A percentile compares a stretch with the other conserved stretches of the same genome.
Conservation (phyloP, 1,140 invertebrate genomes). For the Brachionus koreanus region DNA sequence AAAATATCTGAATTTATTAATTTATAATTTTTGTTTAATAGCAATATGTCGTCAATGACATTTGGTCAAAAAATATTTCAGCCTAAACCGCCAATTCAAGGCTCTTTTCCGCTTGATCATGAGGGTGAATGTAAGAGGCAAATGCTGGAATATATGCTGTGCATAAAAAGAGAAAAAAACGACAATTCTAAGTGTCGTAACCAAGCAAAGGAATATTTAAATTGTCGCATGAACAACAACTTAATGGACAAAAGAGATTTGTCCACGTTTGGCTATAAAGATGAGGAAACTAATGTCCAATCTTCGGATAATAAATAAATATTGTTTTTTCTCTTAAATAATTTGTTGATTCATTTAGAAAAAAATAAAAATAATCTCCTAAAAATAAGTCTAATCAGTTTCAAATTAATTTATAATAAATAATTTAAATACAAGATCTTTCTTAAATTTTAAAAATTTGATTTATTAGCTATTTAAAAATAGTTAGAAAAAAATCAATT, state of each 20-base stretch:
- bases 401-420: no score
- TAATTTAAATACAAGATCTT: no score
- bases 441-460: no score
- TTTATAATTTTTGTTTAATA: not conserved
- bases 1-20: not conserved
- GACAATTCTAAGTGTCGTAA: conserved; percentile 10
- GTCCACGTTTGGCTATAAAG: conserved; percentile 10
- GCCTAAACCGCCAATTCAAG: conserved; percentile 39
- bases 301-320: not conserved
- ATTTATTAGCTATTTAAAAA: no score
- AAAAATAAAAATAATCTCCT: not conserved
- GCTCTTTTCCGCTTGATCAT: conserved; percentile 40
- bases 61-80: conserved; percentile 45
- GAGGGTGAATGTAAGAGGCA: conserved; percentile 36
- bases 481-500: no score
- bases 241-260: conserved; percentile 43
- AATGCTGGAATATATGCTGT: conserved; percentile 43
- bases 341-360: not conserved
- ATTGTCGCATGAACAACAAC: conserved; percentile 42
- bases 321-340: not conserved
- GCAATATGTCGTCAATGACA: conserved; percentile 44
- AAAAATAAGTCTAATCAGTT: no score
- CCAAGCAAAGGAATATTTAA: conserved; percentile 35
- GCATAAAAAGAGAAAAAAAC: conserved; percentile 26
- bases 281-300: not conserved